Evolutionary conservation across 2,113 vertebrate genomes (phyloP).

Genomic region (Riparia riparia): DNA sequence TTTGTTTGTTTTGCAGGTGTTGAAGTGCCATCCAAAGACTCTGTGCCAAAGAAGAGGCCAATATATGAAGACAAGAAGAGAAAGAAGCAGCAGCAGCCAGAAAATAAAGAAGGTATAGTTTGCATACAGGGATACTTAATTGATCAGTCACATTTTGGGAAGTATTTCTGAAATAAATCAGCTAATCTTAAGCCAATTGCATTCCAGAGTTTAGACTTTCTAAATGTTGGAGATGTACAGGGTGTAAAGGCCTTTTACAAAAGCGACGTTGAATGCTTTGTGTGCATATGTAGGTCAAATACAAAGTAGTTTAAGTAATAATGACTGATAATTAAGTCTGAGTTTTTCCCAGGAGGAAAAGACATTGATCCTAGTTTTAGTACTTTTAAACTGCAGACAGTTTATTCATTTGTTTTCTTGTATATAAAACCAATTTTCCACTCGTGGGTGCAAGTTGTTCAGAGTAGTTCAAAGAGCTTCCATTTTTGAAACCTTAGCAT

Average conservation of each 20-base stretch:
- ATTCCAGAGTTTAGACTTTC: not conserved
- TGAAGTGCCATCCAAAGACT: conserved; percentile 97
- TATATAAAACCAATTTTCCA: not conserved
- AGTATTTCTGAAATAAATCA: not conserved
- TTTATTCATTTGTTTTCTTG: not conserved
- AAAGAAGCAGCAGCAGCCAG: conserved; percentile 85
- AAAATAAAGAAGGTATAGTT: conserved; percentile 87
- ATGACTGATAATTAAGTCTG: not conserved
- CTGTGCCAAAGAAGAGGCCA: conserved; percentile 94
- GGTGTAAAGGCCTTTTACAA: not conserved
- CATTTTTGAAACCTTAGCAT: not conserved
- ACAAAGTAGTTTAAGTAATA: not conserved
- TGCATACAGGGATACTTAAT: not conserved
- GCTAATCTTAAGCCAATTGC: not conserved
- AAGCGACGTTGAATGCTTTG: not conserved
- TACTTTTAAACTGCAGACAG: not conserved
- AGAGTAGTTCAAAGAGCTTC: not conserved
- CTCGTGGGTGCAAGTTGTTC: not conserved
- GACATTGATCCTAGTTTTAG: not conserved
- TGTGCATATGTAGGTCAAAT: not conserved
- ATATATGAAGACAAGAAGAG: conserved; percentile 94
- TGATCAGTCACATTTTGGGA: not conserved
- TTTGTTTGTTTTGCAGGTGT: conserved; percentile 79
- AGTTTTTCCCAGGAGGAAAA: not conserved
- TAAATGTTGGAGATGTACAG: not conserved